A percentile compares a stretch with the other conserved stretches of the same genome.
Evolutionary conservation across 2,113 vertebrate species (phyloP).

Genomic region (Pseudorhombus dupliciocellatus): DNA sequence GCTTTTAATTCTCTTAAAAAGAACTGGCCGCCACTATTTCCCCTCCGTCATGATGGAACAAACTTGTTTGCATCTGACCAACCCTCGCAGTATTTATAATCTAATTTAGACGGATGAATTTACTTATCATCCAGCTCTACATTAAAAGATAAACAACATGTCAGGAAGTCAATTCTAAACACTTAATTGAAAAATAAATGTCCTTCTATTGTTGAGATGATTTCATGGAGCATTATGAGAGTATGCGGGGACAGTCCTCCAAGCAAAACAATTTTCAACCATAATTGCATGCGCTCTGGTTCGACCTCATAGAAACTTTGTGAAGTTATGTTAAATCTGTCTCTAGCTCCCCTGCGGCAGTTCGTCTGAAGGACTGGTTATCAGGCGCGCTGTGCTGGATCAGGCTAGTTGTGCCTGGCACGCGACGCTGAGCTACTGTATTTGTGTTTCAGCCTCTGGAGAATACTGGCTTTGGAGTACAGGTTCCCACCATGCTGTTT

Average conservation of each 20-base stretch:
- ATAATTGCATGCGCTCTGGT: background rate
- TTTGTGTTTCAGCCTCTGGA: conserved; percentile 22
- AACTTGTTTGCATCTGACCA: too few relatives aligned
- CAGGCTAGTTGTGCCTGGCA: conserved; percentile 1
- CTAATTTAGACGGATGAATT: background rate
- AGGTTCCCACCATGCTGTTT: conserved; percentile 49
- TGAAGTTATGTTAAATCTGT: conserved; percentile 11
- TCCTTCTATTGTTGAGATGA: background rate
- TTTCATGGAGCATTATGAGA: conserved; percentile 1
- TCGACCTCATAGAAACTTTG: background rate
- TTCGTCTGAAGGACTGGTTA: conserved; percentile 1
- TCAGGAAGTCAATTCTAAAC: conserved; percentile 1
- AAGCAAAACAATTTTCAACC: background rate
- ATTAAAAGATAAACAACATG: too few relatives aligned
- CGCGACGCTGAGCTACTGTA: conserved; percentile 4
- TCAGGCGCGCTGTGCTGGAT: conserved; percentile 1
- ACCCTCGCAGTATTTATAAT: background rate
- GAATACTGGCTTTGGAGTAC: conserved; percentile 13
- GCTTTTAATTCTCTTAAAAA: too few relatives aligned
- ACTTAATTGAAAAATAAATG: conserved; percentile 15
- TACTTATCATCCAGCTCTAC: background rate
- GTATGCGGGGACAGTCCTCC: background rate
- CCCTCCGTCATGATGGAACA: too few relatives aligned
- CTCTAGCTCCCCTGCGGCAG: background rate
- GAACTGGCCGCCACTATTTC: too few relatives aligned